Evolutionary conservation across 2,797 vertebrate genomes (phyloP).

Genomic region (Gallinago solitaria): DNA sequence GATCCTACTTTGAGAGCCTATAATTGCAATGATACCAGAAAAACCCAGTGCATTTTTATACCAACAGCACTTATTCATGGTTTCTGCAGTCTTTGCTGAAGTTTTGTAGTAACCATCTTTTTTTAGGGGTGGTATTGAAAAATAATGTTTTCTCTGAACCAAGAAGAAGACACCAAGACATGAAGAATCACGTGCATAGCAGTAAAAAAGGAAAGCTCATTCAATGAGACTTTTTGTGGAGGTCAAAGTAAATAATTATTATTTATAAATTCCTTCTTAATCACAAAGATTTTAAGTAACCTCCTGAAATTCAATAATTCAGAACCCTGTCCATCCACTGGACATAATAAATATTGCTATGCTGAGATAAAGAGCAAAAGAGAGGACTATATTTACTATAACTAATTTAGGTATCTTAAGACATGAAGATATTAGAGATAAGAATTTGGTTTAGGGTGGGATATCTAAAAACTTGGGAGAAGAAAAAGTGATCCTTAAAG

Average conservation of each 20-base stretch:
- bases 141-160: neutral
- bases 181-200: neutral
- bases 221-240: neutral
- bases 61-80: neutral
- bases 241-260: neutral
- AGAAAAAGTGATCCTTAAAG: neutral
- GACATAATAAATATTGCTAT: neutral
- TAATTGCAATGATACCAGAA: neutral
- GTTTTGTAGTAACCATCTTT: neutral
- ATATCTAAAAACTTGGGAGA: neutral
- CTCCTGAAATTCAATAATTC: neutral
- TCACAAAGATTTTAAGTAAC: neutral
- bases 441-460: neutral
- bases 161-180: neutral
- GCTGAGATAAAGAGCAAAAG: neutral
- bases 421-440: neutral
- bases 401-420: neutral
- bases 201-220: neutral
- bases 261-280: neutral
- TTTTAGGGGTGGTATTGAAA: neutral
- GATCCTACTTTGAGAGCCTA: neutral
- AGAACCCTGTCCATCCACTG: neutral
- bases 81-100: neutral
- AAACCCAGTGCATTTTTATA: neutral
- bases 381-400: neutral